Evolutionary conservation across 23 tunicate species (phyloP).

Genomic region (Botrylloides violaceus): DNA sequence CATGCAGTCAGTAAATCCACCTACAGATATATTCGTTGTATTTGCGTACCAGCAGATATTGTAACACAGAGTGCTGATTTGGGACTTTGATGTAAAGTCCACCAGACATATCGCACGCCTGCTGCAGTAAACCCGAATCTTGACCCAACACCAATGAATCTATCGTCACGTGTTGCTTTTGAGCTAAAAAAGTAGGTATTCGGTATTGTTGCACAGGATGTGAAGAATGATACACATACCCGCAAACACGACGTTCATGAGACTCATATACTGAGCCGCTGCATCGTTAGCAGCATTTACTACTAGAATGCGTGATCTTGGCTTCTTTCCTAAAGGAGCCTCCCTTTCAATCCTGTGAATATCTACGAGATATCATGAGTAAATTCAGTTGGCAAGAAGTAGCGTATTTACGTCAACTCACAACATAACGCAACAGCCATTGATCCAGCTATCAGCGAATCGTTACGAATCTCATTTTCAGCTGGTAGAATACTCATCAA

Average conservation of each 20-base stretch:
- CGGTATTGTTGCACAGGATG: not conserved
- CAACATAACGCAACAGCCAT: slow-evolving; percentile 82
- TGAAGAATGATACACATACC: slow-evolving; percentile 22
- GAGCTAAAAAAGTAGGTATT: slow-evolving; percentile 37
- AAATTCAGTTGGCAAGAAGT: not conserved
- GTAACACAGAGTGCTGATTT: slow-evolving; percentile 52
- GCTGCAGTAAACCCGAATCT: slow-evolving; percentile 78
- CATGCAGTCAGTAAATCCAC: not conserved
- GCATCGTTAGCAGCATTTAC: slow-evolving; percentile 89
- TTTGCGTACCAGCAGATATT: slow-evolving; percentile 67
- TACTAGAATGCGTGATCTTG: slow-evolving; percentile 59
- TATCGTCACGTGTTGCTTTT: slow-evolving; percentile 66
- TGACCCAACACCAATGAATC: slow-evolving; percentile 89
- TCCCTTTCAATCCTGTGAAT: slow-evolving; percentile 46
- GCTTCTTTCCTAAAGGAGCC: slow-evolving; percentile 13
- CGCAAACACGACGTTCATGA: slow-evolving; percentile 91
- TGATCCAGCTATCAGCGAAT: slow-evolving; percentile 89
- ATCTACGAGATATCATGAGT: slow-evolving; percentile 21
- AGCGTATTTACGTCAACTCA: not conserved
- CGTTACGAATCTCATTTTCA: slow-evolving; percentile 61
- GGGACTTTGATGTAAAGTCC: slow-evolving; percentile 69
- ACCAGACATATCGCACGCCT: slow-evolving; percentile 88
- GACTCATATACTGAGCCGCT: slow-evolving; percentile 87
- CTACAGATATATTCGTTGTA: not conserved
- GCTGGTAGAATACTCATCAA: slow-evolving; percentile 52